Conservation (phyloP, 2,113 vertebrate species). For the Mesoclemmys tuberculata region DNA sequence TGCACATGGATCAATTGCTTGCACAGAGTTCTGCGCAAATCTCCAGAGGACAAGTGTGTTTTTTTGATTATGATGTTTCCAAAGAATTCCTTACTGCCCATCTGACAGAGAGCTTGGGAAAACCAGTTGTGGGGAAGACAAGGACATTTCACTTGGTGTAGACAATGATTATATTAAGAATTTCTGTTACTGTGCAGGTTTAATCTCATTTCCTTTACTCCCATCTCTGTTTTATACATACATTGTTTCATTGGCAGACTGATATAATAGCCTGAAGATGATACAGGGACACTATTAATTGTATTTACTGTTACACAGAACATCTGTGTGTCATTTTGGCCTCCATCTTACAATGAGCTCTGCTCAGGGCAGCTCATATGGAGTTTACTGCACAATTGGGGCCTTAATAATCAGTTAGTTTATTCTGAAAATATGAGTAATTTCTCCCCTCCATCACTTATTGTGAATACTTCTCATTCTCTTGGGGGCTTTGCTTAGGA, state of each 20-base stretch:
- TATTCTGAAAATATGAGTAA: background rate
- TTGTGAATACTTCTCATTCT: background rate
- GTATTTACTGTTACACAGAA: background rate
- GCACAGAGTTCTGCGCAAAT: conserved; percentile 1
- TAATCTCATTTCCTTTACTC: background rate
- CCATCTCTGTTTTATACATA: background rate
- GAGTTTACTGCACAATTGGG: background rate
- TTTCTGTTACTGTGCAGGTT: background rate
- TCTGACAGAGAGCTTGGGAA: conserved; percentile 20
- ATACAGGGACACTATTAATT: background rate
- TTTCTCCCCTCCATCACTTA: background rate
- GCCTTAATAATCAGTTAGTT: background rate
- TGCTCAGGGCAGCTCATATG: background rate
- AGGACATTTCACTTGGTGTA: background rate
- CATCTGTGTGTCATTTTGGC: background rate
- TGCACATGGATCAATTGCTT: background rate
- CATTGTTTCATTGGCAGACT: background rate
- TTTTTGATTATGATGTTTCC: background rate
- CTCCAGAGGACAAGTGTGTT: conserved; percentile 11
- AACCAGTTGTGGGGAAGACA: background rate
- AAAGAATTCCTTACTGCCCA: background rate
- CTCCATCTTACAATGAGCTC: background rate
- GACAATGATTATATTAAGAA: conserved; percentile 17
- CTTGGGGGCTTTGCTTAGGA: background rate
- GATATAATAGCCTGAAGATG: background rate